Base-by-base conservation (phyloP, 2,113 vertebrate genomes). In the Trinectes maculatus region DNA sequence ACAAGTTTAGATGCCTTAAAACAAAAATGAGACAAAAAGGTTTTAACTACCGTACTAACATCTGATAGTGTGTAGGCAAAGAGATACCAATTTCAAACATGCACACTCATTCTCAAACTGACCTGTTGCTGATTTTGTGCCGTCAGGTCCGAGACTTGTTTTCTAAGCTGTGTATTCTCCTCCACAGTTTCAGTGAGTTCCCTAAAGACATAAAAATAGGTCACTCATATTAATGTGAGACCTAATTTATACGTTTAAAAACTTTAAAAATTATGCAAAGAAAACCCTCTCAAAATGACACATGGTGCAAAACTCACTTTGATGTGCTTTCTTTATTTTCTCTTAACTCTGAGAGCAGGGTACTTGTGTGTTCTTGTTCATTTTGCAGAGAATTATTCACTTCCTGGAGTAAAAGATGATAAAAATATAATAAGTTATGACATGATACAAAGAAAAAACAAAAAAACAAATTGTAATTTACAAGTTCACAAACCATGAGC, bases 281-380 rank as follows among this genome's bases (percentile, higher is more conserved):
- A 26, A 5, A 37, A 43, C n/a, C 7, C 11, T 31, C 2, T 8
- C 0, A 0, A 43, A 5, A 47, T 8, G 21, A 33, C 0, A 55
- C 2, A 46, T 0, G 6, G 24, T 13, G 9, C 40, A 71, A 61
- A 76, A 91, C 95, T 94, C 82, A 99, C 97, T 95, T 96, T 57
- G 94, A 96, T 74, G 88, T 93, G 69, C 89, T 96, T 78, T 98
- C 95, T 89, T 94, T 94, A 79, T 96, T 94, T 91, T 98, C 94
- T 86, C 91, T 93, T 60, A 98, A 88, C 60, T 98, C 93, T 8
- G 94, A 91, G 40, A 89, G 88, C 85, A 99, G 85, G 68, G 89
- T 93, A 75, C 79, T 90, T 37, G 91, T 94, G 43, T 88, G 91
- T 59, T 94, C 94, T 75, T 92, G 93, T 86, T 97, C 96, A 56